Conservation (phyloP, 2,888 invertebrate genomes). For the Aleiodes alternator region DNA sequence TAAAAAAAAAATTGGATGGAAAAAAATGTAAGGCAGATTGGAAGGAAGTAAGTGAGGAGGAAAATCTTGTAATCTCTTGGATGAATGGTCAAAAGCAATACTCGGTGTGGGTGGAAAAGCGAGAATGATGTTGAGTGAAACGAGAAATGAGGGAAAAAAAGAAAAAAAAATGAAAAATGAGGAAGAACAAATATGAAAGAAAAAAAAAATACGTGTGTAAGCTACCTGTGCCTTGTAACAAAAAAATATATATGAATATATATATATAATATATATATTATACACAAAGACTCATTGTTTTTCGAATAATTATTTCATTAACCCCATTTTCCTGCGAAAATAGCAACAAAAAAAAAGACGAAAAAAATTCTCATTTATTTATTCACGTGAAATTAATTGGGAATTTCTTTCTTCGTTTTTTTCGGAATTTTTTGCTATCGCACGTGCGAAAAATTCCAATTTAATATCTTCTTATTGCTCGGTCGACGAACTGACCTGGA, state of each 20-base stretch:
- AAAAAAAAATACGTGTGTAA: conserved; percentile 71
- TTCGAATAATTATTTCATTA: conserved; percentile 53
- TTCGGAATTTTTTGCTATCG: not conserved
- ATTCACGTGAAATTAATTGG: conserved; percentile 6
- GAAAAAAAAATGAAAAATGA: conserved; percentile 45
- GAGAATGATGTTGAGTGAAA: conserved; percentile 58
- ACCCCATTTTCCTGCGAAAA: conserved; percentile 3
- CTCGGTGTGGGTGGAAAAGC: conserved; percentile 58
- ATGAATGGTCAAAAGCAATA: conserved; percentile 71
- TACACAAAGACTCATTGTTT: conserved; percentile 66
- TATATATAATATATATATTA: conserved; percentile 60
- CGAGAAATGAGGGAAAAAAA: conserved; percentile 53
- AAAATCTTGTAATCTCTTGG: conserved; percentile 66
- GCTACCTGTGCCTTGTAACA: conserved; percentile 76
- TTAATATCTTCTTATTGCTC: not conserved
- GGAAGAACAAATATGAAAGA: conserved; percentile 42
- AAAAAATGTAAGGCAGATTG: conserved; percentile 43
- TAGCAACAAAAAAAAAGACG: no score
- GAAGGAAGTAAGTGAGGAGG: conserved; percentile 38
- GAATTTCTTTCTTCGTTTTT: not conserved
- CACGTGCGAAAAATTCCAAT: not conserved
- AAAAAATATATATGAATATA: conserved; percentile 63
- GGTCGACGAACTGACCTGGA: conserved; percentile 7
- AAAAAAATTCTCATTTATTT: not conserved
- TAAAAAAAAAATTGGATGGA: conserved; percentile 27